Conservation (phyloP, 2,113 vertebrate genomes). For the Vimba vimba region DNA sequence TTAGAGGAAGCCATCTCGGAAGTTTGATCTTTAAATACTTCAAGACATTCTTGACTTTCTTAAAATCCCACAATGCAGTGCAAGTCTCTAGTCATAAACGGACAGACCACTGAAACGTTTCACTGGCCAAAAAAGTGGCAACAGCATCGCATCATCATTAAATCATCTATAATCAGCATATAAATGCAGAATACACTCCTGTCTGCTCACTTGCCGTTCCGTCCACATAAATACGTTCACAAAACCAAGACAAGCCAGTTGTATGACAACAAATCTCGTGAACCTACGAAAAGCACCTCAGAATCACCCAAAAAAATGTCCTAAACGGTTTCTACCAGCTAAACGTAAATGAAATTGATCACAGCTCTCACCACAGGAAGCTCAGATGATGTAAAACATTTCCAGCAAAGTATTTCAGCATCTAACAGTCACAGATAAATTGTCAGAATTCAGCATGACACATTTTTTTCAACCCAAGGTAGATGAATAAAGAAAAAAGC, state of each 20-base stretch:
- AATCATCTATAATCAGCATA: background rate
- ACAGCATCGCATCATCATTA: background rate
- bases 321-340: background rate
- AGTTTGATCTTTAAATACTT: slow-evolving; percentile 5
- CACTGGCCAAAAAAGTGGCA: background rate
- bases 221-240: background rate
- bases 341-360: background rate
- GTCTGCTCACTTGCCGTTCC: background rate
- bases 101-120: background rate
- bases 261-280: background rate
- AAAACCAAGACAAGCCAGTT: slow-evolving; percentile 7
- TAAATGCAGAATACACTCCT: background rate
- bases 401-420: slow-evolving; percentile 29
- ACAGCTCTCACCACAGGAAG: slow-evolving; percentile 38
- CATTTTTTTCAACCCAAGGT: background rate
- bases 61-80: slow-evolving; percentile 8
- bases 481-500: background rate
- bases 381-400: slow-evolving; percentile 28
- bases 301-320: background rate
- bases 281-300: slow-evolving; percentile 1
- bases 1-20: background rate
- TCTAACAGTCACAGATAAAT: slow-evolving; percentile 32
- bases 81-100: background rate
- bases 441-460: background rate
- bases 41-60: slow-evolving; percentile 31